Base-by-base conservation (phyloP, 2,888 invertebrate species). In the Clusia tigrina region DNA sequence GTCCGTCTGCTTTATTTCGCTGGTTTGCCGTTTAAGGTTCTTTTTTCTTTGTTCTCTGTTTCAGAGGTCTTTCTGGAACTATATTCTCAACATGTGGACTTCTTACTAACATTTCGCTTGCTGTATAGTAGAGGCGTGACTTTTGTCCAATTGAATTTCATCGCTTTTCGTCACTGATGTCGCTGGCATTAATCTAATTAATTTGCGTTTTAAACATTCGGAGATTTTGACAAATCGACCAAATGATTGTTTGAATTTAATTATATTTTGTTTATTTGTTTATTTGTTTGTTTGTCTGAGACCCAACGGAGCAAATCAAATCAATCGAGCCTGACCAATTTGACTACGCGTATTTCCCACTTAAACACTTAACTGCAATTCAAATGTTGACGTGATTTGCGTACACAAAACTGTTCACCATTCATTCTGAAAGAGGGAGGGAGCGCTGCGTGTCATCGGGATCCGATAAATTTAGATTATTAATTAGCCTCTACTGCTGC, bases 401-500 rank as follows among this genome's bases (percentile, higher is more conserved):
- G n/a, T 42, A n/a, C 10, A 42, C 12, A 42, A 10, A 42, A 10
- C 10, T 42, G 9, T 42, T 42, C n/a, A 10, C n/a, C n/a, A 17
- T 42, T 42, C 6, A 9, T 32, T 32, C 12, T 32, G 32, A 12
- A 32, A 3, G 42, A 42, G 15, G 3, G 42, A 17, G 42, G 42
- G 42, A 10, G 42, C 42, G 42, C 10, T 32, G 32, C 32, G 12
- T 3, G n/a, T 42, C 42, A 17, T 42, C 12, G 6, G 32, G 32
- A 9, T 32, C n/a, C n/a, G n/a, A n/a, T 10, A 42, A 42, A 42
- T 42, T 5, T 42, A 42, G 42, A n/a, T 3, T 3, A 42, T 42
- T 42, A 42, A 42, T 42, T 42, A 42, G 42, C 42, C 42, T 10
- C n/a, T 42, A n/a, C n/a, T n/a, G n/a, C n/a, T 42, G 42, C 12